phyloP scores from a whole-genome alignment of 2,797 vertebrate genomes.

The Eremophila alpestris region DNA sequence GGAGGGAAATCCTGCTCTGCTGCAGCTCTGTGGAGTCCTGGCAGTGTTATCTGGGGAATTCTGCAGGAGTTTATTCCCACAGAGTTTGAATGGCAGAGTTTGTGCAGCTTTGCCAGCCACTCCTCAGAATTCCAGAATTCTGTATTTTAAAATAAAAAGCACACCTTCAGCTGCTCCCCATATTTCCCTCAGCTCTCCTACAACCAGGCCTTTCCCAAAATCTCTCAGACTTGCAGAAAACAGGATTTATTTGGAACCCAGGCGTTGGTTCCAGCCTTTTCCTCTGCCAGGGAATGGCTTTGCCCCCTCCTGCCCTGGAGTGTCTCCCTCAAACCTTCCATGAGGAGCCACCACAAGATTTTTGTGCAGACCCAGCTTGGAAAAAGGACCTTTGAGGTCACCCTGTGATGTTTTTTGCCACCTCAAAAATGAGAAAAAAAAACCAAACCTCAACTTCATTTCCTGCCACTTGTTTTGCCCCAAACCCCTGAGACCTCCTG shows the following conservation, averaged over 20 bases:
- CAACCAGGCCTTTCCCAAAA: neutral
- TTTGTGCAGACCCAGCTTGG: neutral
- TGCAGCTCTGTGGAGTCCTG: accelerated
- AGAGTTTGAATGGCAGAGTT: neutral
- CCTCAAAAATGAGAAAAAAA: accelerated
- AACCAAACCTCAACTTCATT: accelerated
- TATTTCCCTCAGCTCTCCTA: neutral
- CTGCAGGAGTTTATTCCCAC: neutral
- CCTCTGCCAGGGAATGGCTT: neutral
- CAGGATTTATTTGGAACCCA: neutral
- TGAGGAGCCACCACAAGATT: neutral
- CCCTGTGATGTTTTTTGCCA: neutral
- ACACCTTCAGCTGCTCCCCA: accelerated
- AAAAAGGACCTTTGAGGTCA: neutral
- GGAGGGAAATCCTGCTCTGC: neutral
- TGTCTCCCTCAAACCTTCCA: neutral
- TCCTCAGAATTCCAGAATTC: neutral
- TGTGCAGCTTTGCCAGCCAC: neutral
- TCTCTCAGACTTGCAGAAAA: neutral
- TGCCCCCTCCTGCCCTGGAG: neutral
- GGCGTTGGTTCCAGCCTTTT: neutral
- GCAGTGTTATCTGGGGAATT: neutral
- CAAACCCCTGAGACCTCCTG: neutral
- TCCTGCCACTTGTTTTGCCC: neutral
- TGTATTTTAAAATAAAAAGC: accelerated